Evolutionary conservation across 2,888 invertebrate genomes (phyloP).

Genomic region (Cotesia congregata): DNA sequence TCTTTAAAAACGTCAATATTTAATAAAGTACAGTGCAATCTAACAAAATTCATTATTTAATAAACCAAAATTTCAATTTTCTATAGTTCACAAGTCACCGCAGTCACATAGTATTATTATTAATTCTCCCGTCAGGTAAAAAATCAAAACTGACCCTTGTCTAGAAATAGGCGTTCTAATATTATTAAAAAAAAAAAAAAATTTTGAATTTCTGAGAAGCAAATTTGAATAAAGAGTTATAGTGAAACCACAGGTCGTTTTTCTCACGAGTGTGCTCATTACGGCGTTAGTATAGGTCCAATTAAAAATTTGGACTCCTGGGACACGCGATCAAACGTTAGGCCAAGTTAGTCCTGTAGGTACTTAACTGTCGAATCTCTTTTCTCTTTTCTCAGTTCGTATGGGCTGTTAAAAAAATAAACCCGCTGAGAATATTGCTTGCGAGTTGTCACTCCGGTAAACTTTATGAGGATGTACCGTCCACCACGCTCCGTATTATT

Average conservation of each 20-base stretch:
- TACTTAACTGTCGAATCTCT: slow-evolving; percentile 3
- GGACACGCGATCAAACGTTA: slow-evolving; percentile 49
- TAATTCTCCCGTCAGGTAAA: slow-evolving; percentile 34
- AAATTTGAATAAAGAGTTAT: slow-evolving; percentile 47
- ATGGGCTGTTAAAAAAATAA: not conserved
- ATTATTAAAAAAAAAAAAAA: slow-evolving; percentile 41
- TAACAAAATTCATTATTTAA: no score
- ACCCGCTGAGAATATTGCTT: slow-evolving; percentile 4
- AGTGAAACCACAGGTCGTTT: slow-evolving; percentile 41
- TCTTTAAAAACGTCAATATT: no score
- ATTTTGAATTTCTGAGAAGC: slow-evolving; percentile 19
- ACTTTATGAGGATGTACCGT: slow-evolving; percentile 12
- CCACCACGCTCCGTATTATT: not conserved
- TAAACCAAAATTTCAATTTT: no score
- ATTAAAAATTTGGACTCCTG: slow-evolving; percentile 53
- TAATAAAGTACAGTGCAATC: no score
- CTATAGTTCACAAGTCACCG: no score
- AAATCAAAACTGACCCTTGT: slow-evolving; percentile 39
- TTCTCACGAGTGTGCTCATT: slow-evolving; percentile 48
- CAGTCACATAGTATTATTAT: not conserved
- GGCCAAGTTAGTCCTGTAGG: not conserved
- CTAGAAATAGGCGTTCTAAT: slow-evolving; percentile 42
- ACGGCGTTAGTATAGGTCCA: slow-evolving; percentile 49
- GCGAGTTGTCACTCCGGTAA: not conserved
- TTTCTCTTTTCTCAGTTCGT: not conserved